Evolutionary conservation across 2,888 invertebrate species (phyloP).

Genomic region (Tipula helvola): DNA sequence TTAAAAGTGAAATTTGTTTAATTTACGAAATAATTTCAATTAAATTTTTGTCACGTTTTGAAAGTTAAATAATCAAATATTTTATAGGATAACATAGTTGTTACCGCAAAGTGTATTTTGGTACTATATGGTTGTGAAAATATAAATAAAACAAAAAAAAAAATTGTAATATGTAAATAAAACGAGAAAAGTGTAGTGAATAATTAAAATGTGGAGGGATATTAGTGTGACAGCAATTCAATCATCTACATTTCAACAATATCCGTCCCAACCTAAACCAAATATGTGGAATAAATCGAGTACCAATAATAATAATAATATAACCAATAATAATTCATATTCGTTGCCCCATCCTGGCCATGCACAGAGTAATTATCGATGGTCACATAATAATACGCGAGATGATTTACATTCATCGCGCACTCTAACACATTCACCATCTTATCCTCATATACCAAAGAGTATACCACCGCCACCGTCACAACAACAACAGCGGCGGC

Average conservation of each 20-base stretch:
- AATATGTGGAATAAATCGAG: slow-evolving; percentile 7
- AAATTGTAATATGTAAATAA: not conserved
- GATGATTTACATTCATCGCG: slow-evolving; percentile 17
- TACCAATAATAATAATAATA: not conserved
- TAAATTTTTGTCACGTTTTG: not conserved
- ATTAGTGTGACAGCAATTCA: slow-evolving; percentile 14
- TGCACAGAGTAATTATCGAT: slow-evolving; percentile 21
- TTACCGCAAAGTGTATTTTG: not conserved
- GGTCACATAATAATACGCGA: slow-evolving; percentile 16
- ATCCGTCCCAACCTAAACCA: slow-evolving; percentile 4
- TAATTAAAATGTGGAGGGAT: slow-evolving; percentile 14
- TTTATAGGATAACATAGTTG: not conserved
- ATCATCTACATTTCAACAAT: slow-evolving; percentile 13
- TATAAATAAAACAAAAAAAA: not conserved
- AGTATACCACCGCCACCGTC: slow-evolving; percentile 14
- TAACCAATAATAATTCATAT: slow-evolving; percentile 16
- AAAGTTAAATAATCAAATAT: not conserved
- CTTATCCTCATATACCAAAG: slow-evolving; percentile 19
- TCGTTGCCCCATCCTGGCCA: slow-evolving; percentile 23
- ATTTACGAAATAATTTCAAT: not conserved
- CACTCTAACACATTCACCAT: slow-evolving; percentile 19
- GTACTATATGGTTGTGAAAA: not conserved
- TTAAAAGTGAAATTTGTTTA: not conserved
- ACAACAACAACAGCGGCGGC: slow-evolving; percentile 14
- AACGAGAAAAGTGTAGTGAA: not conserved